Evolutionary conservation across 2,113 vertebrate genomes (phyloP).

Genomic region (Desmodus rotundus): DNA sequence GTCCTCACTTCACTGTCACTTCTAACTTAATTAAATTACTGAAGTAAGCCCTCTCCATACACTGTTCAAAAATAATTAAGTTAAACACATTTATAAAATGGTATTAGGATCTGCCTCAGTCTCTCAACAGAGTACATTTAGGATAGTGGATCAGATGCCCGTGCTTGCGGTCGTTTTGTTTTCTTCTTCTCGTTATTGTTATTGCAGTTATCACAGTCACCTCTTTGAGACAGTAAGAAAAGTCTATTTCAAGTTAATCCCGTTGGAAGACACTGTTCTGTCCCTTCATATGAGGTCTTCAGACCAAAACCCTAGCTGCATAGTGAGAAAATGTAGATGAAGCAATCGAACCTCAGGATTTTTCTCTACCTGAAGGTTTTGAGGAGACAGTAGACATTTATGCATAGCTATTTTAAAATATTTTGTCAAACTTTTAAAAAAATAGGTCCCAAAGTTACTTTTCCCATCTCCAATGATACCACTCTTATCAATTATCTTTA

Average conservation of each 20-base stretch:
- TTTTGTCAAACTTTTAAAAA: slow-evolving; percentile 11
- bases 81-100: neutral
- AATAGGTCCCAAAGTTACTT: neutral
- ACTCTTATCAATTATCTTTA: neutral
- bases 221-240: neutral
- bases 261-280: neutral
- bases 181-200: neutral
- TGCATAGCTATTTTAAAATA: neutral
- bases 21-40: neutral
- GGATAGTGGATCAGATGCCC: neutral
- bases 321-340: neutral
- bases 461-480: neutral
- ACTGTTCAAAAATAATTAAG: neutral
- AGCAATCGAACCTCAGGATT: neutral
- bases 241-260: neutral
- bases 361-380: neutral
- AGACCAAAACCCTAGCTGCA: neutral
- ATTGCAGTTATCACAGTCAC: neutral
- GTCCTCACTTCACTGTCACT: neutral
- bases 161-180: neutral
- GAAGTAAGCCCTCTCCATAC: neutral
- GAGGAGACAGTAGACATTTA: neutral
- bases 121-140: neutral
- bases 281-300: neutral
- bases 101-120: neutral